Percentiles rank a stretch among this genome's conserved stretches.
Evolutionary conservation across 2,113 vertebrate species (phyloP).

Genomic region (Crotophaga sulcirostris): DNA sequence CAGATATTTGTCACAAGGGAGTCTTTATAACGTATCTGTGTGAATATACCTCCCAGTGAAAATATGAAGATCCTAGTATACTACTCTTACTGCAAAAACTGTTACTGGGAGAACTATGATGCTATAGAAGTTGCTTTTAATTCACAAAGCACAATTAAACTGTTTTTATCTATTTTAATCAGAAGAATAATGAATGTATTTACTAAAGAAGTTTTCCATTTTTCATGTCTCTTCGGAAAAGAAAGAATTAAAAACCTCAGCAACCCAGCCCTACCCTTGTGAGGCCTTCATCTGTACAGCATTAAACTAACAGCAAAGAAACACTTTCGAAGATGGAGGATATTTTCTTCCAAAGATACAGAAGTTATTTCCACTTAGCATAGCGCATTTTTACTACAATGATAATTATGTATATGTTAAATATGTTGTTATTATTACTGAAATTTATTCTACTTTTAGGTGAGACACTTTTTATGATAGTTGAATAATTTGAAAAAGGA

Average conservation of each 20-base stretch:
- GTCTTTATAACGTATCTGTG: background rate
- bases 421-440: background rate
- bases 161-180: background rate
- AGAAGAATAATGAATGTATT: background rate
- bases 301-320: conserved; percentile 14
- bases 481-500: conserved; percentile 20
- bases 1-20: background rate
- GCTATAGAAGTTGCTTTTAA: conserved; percentile 14
- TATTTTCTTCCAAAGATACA: background rate
- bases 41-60: background rate
- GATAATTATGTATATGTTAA: background rate
- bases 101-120: background rate
- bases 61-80: background rate
- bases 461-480: conserved; percentile 13
- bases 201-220: background rate
- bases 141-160: background rate
- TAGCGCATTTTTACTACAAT: background rate
- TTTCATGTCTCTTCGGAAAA: conserved; percentile 7
- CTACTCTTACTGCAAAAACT: background rate
- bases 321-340: conserved; percentile 5
- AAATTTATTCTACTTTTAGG: background rate
- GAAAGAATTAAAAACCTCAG: background rate
- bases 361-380: conserved; percentile 21
- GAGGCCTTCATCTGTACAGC: background rate
- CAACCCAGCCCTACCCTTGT: background rate